Base-by-base conservation (phyloP, 1,140 invertebrate genomes). In the Drosophila bocqueti region DNA sequence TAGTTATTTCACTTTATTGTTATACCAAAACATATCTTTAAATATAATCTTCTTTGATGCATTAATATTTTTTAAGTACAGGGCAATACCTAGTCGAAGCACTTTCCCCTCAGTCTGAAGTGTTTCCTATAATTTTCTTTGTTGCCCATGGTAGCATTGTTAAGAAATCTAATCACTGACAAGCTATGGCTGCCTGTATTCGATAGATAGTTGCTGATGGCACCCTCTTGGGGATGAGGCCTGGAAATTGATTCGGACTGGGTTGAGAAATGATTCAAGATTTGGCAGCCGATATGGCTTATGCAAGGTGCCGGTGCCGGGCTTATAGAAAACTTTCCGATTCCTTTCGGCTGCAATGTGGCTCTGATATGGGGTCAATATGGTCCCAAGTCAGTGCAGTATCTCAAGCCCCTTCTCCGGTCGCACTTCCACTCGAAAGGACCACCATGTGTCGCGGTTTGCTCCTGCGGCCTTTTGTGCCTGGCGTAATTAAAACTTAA, bases 131-230 rank as follows among this genome's bases (percentile, higher is more conserved):
- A 55, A 65, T 69, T 86, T 72, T 65, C 52, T 63, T 66, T 75
- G 52, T 60, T 68, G 57, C 68, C 72, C 50, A 63, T 66, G 64
- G 72, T 63, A 81, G 73, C 61, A 76, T 75, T 75, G 72, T 75
- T 75, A 76, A 76, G 62, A 79, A 90, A 90, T 90, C 81, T 90
- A 90, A 90, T 90, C 85, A 73, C 66, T 90, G 85, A 90, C 85
- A 90, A 91, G 85, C 86, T 90, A 90, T 90, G 82, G 85, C 86
- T 90, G 86, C 76, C 85, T 85, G 79, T 82, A 90, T 85, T 89
- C 89, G 85, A 90, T 85, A 90, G 85, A 90, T 90, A 90, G 81
- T 79, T 83, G 79, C 85, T 78, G 85, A 90, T 87, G 84, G 81
- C 85, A 79, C 85, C 38, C 73, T 87, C 69, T 73, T 65, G 60